Evolutionary conservation across 2,113 vertebrate species (phyloP).

Genomic region (Istiophorus platypterus): DNA sequence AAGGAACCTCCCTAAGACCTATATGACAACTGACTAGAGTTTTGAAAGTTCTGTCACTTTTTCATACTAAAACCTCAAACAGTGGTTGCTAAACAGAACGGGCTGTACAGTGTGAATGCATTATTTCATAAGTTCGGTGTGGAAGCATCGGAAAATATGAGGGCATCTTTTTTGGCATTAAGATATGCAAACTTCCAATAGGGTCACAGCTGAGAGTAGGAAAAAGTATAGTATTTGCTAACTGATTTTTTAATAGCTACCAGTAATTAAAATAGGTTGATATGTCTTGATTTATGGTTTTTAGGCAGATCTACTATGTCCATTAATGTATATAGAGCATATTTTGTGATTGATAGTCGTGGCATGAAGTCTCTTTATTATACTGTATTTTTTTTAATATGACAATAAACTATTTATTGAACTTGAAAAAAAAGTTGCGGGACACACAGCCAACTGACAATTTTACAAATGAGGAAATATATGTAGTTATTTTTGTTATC

Average conservation of each 20-base stretch:
- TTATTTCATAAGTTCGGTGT: background rate
- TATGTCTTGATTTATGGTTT: background rate
- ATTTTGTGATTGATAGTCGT: background rate
- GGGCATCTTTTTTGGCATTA: background rate
- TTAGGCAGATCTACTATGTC: background rate
- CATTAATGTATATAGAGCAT: background rate
- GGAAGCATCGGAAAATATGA: constrained; percentile 6
- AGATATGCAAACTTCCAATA: background rate
- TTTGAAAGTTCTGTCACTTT: constrained; percentile 4
- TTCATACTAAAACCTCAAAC: constrained; percentile 1
- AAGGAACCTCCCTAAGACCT: background rate
- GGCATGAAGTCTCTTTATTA: background rate
- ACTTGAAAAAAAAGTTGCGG: background rate
- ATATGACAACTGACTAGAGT: background rate
- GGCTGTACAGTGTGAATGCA: constrained; percentile 35
- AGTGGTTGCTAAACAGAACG: constrained; percentile 16
- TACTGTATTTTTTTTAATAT: too few relatives aligned
- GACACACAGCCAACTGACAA: too few relatives aligned
- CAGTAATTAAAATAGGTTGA: background rate
- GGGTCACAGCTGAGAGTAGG: too few relatives aligned
- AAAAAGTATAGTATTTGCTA: background rate
- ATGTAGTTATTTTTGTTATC: background rate
- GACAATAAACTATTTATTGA: too few relatives aligned
- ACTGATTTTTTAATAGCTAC: background rate
- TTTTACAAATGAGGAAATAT: background rate